phyloP scores from a whole-genome alignment of 2,113 vertebrate genomes.

The Cyanoderma ruficeps region DNA sequence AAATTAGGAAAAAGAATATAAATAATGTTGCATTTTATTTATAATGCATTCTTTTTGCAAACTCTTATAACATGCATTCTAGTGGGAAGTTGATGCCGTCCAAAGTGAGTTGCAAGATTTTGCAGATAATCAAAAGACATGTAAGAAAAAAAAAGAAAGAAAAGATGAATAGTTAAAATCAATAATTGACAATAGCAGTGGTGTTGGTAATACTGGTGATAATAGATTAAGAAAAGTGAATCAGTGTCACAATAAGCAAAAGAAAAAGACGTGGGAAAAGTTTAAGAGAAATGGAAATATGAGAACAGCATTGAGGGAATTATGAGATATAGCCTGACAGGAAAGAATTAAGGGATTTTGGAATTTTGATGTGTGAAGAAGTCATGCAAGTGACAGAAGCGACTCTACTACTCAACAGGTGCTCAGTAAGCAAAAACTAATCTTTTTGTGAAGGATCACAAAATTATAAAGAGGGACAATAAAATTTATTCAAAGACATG shows the following conservation, averaged over 20 bases:
- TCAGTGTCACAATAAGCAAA: not conserved
- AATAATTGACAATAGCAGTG: not conserved
- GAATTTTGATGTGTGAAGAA: not conserved
- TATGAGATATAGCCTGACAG: not conserved
- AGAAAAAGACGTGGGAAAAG: not conserved
- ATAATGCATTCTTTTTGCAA: not conserved
- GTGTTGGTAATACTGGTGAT: not conserved
- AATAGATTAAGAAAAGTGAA: not conserved
- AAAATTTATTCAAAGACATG: not conserved
- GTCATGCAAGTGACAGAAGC: not conserved
- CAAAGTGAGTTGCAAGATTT: not conserved
- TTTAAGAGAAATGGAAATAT: not conserved
- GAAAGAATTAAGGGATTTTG: not conserved
- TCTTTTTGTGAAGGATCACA: not conserved
- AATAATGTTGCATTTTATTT: conserved; percentile 27
- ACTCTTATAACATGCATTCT: not conserved
- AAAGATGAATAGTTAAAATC: not conserved
- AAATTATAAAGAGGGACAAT: not conserved
- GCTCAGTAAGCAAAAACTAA: not conserved
- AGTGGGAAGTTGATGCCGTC: not conserved
- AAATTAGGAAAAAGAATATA: conserved; percentile 15
- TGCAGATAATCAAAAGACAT: not conserved
- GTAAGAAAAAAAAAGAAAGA: not conserved
- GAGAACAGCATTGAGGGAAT: not conserved
- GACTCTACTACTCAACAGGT: not conserved